phyloP scores from a whole-genome alignment of 2,888 invertebrate species.

The Drosophila crucigera region DNA sequence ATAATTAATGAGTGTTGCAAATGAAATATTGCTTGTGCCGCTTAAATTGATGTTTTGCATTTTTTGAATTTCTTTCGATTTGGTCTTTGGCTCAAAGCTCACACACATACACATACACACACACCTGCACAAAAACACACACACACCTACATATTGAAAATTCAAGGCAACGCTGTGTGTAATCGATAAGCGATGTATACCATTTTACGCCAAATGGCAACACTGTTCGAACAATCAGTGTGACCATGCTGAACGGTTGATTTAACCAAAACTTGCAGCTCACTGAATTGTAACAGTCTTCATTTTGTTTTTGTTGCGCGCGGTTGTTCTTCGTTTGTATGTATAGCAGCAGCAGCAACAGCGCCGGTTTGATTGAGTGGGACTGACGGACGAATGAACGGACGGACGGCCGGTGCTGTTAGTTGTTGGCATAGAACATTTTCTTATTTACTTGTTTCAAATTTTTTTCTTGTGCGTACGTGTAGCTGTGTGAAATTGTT shows the following conservation, averaged over 20 bases:
- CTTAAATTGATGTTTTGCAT: conserved; percentile 19
- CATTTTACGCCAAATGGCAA: background rate
- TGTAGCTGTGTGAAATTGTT: conserved; percentile 29
- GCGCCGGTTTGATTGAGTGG: conserved; percentile 54
- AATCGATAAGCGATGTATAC: conserved; percentile 14
- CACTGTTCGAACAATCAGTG: conserved; percentile 5
- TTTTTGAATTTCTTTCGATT: conserved; percentile 44
- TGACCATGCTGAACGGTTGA: conserved; percentile 13
- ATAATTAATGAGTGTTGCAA: conserved; percentile 10
- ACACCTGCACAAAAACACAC: background rate
- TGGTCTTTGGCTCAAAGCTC: conserved; percentile 31
- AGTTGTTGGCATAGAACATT: conserved; percentile 57
- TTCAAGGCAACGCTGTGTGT: conserved; percentile 10
- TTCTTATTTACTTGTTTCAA: conserved; percentile 60
- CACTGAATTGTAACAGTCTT: conserved; percentile 38
- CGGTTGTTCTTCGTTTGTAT: conserved; percentile 48
- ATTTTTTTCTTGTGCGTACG: conserved; percentile 47
- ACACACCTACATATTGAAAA: background rate
- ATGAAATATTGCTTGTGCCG: conserved; percentile 14
- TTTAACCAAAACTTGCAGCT: background rate
- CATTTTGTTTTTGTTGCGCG: conserved; percentile 58
- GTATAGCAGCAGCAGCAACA: conserved; percentile 31
- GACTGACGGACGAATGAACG: conserved; percentile 36
- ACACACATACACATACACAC: conserved; percentile 13
- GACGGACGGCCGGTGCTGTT: conserved; percentile 43